Evolutionary conservation across 2,113 vertebrate genomes (phyloP), one percentile per base, ranked within the genome.

Genomic region (Ploceus nigricollis): DNA sequence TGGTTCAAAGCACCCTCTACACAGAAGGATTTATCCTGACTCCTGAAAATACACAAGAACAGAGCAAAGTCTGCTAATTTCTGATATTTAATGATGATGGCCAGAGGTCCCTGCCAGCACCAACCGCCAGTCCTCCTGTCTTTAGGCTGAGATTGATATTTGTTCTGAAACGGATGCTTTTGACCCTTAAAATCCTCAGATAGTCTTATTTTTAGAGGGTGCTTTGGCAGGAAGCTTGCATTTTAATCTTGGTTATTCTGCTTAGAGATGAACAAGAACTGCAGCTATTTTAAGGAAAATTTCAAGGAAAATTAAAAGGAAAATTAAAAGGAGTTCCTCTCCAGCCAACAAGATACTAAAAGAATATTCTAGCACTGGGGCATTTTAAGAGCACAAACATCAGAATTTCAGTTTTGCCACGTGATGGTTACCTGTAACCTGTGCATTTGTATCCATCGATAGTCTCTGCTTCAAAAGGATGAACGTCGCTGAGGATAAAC

Each of bases 11-110:
- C 99, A 53, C 98, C 99, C 90, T 98, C 98, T 18, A 99, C 82
- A 63, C 98, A 97, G 97, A 99, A 99, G 31, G 98, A 97, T 93
- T 99, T 99, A 97, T 99, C 98, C 95, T 99, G 99, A 95, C 99
- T 99, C 98, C 99, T 99, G 97, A 47, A 44, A 95, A 89, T 61
- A 70, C 18, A 97, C 15, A 97, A 23, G 89, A 56, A 2, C 20
- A 82, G 23, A 69, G 51, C 33, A 73, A 56, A 89, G 9, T 10
- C 72, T 4, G 31, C 40, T 30, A 1, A 0, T 31, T 89, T 40
- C 64, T 47, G n/a, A 3, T 27, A 35, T 68, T 87, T 72, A 10
- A 56, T 7, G 27, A n/a, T n/a, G n/a, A n/a, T n/a, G 51, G 68
- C 48, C 23, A 25, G 39, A 81, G 39, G 28, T 24, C 58, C 22